These are phyloP conservation scores for Drosophila oshimai DNA, from an alignment of 1,140 invertebrate species.

Conservation along the genomic window DNA sequence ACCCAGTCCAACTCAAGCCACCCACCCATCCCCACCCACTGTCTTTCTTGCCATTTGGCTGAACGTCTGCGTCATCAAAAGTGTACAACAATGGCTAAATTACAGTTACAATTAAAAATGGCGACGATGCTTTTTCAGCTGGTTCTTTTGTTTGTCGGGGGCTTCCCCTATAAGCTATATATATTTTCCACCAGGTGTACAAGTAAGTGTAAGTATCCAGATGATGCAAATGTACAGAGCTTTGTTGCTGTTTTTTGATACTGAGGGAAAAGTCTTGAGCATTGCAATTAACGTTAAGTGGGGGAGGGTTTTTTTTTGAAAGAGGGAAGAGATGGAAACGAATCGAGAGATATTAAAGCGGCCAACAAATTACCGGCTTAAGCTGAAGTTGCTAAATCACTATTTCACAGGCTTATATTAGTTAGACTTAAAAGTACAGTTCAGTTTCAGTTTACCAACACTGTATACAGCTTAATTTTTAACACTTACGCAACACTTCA, in stretches of 20 bases:
- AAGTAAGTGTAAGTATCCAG: not conserved
- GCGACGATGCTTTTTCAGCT: constrained; percentile 50
- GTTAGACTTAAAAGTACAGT: no score
- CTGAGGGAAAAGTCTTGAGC: constrained; percentile 30
- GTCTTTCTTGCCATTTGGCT: constrained; percentile 33
- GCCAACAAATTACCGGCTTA: constrained; percentile 27
- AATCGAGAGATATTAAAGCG: constrained; percentile 10
- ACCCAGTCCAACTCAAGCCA: no score
- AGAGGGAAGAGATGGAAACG: constrained; percentile 12
- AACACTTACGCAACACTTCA: not conserved
- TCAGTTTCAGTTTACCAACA: not conserved
- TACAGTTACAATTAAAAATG: constrained; percentile 82
- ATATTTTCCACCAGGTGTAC: not conserved
- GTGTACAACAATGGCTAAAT: constrained; percentile 77
- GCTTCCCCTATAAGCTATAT: not conserved
- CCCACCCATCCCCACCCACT: not conserved
- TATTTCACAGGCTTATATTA: no score
- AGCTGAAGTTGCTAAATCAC: no score
- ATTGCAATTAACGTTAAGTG: constrained; percentile 71
- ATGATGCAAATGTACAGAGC: constrained; percentile 30
- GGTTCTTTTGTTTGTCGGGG: constrained; percentile 50
- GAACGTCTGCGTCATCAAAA: constrained; percentile 70
- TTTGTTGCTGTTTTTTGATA: constrained; percentile 8
- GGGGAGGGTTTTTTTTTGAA: no score
- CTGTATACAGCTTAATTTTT: not conserved